Evolutionary conservation across 2,888 invertebrate genomes (phyloP), one percentile per base, ranked within the genome.

Genomic region (Caenorhabditis angaria): DNA sequence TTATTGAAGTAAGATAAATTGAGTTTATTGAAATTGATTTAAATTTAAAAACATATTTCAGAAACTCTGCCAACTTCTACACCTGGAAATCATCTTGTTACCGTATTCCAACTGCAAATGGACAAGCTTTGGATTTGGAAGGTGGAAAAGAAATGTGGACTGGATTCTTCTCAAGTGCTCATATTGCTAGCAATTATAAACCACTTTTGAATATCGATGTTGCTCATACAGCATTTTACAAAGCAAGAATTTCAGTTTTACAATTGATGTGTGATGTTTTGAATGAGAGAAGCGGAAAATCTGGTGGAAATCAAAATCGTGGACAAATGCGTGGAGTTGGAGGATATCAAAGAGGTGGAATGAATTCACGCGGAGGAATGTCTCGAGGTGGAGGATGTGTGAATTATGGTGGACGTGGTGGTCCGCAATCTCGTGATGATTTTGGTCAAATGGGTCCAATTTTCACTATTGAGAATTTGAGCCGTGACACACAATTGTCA

Each of bases 101-200:
- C 68, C 80, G 76, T 57, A 79, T 77, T 35, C 82, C 70, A 24
- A 72, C 59, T 48, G 72, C 68, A 58, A 78, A 75, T 48, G 76
- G 69, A 61, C 69, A 70, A 22, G 73, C 82, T 54, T 65, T 83
- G 29, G 81, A 85, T 63, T 70, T 86, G 58, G 85, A 84, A 25
- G 84, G 83, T 4, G 86, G 85, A 56, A 84, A 85, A 67, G 83
- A 86, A 65, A 77, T 86, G 75, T 86, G 86, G 86, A 79, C 83
- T 14, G 86, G 86, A 14, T 83, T 84, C 77, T 86, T 85, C 76
- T 80, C 83, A n/a, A 82, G 83, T 25, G 83, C 83, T 29, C 83
- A 83, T 62, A 80, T 84, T 22, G 83, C 80, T 8, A 63, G 65
- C 61, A 79, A 77, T 61, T 82, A 75, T 55, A 73, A 71, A 53